Conservation (phyloP, 2,888 invertebrate genomes). For the Drosophila falleni region DNA sequence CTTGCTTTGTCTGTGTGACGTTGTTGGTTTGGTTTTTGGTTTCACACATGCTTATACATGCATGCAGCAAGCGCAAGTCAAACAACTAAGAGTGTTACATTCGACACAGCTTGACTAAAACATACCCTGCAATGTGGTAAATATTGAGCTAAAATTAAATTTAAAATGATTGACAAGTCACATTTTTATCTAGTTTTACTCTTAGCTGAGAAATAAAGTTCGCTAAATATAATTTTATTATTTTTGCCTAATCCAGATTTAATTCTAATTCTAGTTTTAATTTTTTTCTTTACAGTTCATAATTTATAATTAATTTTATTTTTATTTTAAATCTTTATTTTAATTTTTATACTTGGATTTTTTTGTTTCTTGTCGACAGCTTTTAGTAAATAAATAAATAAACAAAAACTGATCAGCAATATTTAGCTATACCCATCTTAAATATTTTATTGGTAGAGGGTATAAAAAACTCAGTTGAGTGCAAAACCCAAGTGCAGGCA, state of each 20-base stretch:
- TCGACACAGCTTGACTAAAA: conserved; percentile 1
- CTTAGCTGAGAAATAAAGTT: neutral
- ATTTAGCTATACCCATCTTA: neutral
- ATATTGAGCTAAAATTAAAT: neutral
- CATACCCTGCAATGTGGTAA: conserved; percentile 12
- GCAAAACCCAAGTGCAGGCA: conserved; percentile 67
- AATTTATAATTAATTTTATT: too few species aligned
- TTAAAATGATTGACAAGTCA: too few species aligned
- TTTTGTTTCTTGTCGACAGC: too few species aligned
- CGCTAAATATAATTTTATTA: too few species aligned
- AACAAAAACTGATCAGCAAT: neutral
- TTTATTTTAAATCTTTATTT: too few species aligned
- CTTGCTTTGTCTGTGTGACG: conserved; percentile 42
- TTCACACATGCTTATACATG: conserved; percentile 79
- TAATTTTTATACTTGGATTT: too few species aligned
- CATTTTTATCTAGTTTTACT: neutral
- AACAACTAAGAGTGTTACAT: conserved; percentile 25
- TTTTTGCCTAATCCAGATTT: too few species aligned
- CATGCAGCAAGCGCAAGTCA: conserved; percentile 57
- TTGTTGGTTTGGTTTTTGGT: conserved; percentile 73
- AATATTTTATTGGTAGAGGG: conserved; percentile 6
- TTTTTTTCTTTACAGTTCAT: too few species aligned
- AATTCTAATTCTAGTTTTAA: too few species aligned
- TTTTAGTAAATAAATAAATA: too few species aligned
- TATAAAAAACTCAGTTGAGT: conserved; percentile 65